phyloP scores from a whole-genome alignment of 2,888 invertebrate genomes.

The Ceratothoa steindachneri region DNA sequence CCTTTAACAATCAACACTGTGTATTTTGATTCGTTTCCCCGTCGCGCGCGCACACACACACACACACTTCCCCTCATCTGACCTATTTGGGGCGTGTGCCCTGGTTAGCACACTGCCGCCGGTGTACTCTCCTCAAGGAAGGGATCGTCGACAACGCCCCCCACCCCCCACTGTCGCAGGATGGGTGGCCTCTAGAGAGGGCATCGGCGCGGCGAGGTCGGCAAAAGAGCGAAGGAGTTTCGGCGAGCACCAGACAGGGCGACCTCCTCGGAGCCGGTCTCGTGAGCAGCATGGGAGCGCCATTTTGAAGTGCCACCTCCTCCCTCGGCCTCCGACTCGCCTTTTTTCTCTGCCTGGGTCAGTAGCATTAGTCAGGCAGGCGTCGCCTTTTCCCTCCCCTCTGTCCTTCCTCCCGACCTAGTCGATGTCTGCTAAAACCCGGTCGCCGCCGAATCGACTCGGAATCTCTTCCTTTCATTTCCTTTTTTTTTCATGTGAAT shows the following conservation, averaged over 20 bases:
- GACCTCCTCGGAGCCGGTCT: background rate
- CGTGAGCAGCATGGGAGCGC: background rate
- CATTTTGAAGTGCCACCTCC: background rate
- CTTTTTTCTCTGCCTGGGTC: background rate
- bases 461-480: no score
- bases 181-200: background rate
- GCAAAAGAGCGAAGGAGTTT: no score
- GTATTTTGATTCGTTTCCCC: no score
- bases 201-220: background rate
- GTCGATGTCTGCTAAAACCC: background rate
- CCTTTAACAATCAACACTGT: no score
- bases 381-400: background rate
- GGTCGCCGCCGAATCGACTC: no score
- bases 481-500: no score
- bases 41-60: no score
- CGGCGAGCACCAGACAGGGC: background rate
- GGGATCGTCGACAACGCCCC: no score
- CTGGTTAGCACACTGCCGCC: background rate
- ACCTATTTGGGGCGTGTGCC: no score
- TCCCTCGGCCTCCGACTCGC: background rate
- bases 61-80: no score
- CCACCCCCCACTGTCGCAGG: no score
- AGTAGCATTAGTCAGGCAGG: background rate
- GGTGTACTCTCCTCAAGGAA: background rate
- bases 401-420: background rate